Evolutionary conservation across 2,888 invertebrate species (phyloP), one percentile per base, ranked within the genome.

Genomic region (Volucella bombylans): DNA sequence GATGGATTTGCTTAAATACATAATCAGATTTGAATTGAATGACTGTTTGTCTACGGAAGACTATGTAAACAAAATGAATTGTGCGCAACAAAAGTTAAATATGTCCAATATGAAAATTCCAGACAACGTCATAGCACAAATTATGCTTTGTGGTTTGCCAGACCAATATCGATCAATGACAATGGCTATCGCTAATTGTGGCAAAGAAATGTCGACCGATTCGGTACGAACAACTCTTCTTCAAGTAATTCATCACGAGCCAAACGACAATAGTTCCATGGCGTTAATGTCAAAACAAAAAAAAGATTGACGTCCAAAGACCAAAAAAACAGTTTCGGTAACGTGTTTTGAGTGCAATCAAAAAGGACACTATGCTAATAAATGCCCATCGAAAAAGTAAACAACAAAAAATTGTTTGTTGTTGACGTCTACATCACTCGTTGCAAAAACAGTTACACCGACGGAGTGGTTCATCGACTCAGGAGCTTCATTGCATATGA

Each of bases 91-190:
- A 71, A 78, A 78, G 47, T 47, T 78, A 23, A 64, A 78, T 39
- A 78, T 71, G 15, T 78, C 78, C 2, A 71, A 64, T 55, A 62
- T 64, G 41, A 62, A 78, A 54, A 78, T 71, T 62, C 67, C 68
- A 45, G 67, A 68, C 45, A 68, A 68, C 31, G 61, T 68, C 45
- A 52, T 68, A 39, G 64, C 64, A 0, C 79, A 79, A 64, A 73
- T 73, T 18, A 73, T 73, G 62, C 45, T 73, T 23, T 64, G 50
- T 52, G 79, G 72, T 14, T 41, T 74, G 45, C 68, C 74, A 15
- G 69, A 74, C n/a, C 55, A 80, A 57, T 81, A 64, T 45, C 62
- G 76, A n/a, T 76, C 69, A 55, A 81, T 81, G 69, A 71, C 71
- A 12, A 72, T 79, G 72, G 72, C 72, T 52, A 39, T 73, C n/a